Conservation (phyloP, 2,888 invertebrate genomes). For the Catocala sponsa region DNA sequence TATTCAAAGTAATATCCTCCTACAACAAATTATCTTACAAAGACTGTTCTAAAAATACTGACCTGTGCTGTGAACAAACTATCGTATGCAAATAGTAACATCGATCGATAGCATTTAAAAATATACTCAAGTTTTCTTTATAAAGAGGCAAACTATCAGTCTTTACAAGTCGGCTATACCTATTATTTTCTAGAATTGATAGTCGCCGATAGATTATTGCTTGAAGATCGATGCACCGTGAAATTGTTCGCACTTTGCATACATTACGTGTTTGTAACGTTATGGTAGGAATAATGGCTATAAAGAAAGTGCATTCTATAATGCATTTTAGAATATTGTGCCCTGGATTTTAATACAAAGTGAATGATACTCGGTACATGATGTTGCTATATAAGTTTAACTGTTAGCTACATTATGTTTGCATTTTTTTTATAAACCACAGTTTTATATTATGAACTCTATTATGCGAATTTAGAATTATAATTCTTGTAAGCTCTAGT, state of each 20-base stretch:
- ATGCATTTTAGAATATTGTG: background rate
- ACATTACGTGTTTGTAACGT: slow-evolving; percentile 42
- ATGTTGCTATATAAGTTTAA: too few species aligned
- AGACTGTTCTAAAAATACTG: background rate
- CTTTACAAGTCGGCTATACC: slow-evolving; percentile 33
- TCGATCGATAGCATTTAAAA: slow-evolving; percentile 39
- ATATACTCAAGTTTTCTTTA: slow-evolving; percentile 34
- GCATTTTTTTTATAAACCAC: too few species aligned
- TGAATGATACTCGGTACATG: too few species aligned
- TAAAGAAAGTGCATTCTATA: slow-evolving; percentile 35
- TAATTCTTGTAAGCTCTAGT: too few species aligned
- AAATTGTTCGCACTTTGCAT: slow-evolving; percentile 52
- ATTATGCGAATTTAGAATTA: too few species aligned
- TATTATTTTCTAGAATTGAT: slow-evolving; percentile 41
- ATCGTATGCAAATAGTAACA: background rate
- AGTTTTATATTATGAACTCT: too few species aligned
- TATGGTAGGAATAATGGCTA: slow-evolving; percentile 35
- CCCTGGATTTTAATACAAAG: too few species aligned
- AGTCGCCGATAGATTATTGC: slow-evolving; percentile 38
- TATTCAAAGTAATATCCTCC: too few species aligned
- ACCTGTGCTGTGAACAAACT: slow-evolving; percentile 17
- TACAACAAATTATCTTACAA: background rate
- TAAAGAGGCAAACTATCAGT: slow-evolving; percentile 22
- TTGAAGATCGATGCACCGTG: slow-evolving; percentile 43
- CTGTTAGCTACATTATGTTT: too few species aligned